These are phyloP conservation scores for Caenorhabditis sp. DNA, from an alignment of 2,888 invertebrate species.

Conservation along the genomic window DNA sequence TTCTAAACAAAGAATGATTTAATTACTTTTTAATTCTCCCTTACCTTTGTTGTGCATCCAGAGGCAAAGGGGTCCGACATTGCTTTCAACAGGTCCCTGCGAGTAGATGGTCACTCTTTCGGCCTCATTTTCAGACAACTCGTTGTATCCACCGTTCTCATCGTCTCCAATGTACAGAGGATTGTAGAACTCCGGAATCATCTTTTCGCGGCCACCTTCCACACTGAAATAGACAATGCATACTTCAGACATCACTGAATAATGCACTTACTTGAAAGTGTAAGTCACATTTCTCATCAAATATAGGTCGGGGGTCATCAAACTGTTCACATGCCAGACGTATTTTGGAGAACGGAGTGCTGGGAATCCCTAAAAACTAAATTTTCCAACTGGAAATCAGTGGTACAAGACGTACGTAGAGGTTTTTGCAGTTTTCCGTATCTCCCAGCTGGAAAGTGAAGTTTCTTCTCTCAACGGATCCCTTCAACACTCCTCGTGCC, in stretches of 20 bases:
- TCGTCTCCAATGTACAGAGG: conserved; percentile 91
- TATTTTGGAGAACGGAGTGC: conserved; percentile 82
- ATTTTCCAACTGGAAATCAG: conserved; percentile 7
- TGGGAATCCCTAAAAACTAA: conserved; percentile 55
- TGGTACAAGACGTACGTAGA: conserved; percentile 1
- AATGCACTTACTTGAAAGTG: conserved; percentile 83
- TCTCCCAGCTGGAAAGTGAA: conserved; percentile 85
- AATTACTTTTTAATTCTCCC: not conserved
- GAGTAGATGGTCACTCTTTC: conserved; percentile 63
- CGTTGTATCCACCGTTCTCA: conserved; percentile 88
- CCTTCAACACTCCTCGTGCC: conserved; percentile 64
- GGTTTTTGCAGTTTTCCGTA: conserved; percentile 33
- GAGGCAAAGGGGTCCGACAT: conserved; percentile 88
- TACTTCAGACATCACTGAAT: not conserved
- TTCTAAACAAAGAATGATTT: conserved; percentile 72
- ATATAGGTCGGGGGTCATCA: conserved; percentile 90
- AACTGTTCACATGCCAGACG: conserved; percentile 94
- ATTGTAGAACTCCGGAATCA: conserved; percentile 88
- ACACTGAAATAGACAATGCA: conserved; percentile 80
- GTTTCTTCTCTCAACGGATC: conserved; percentile 81
- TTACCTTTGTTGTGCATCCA: conserved; percentile 84
- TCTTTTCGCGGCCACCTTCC: conserved; percentile 87
- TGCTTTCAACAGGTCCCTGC: conserved; percentile 42
- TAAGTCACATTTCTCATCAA: conserved; percentile 89
- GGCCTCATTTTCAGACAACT: conserved; percentile 84